phyloP scores from a whole-genome alignment of 2,797 vertebrate species.

The Rhyacichthys aspro region DNA sequence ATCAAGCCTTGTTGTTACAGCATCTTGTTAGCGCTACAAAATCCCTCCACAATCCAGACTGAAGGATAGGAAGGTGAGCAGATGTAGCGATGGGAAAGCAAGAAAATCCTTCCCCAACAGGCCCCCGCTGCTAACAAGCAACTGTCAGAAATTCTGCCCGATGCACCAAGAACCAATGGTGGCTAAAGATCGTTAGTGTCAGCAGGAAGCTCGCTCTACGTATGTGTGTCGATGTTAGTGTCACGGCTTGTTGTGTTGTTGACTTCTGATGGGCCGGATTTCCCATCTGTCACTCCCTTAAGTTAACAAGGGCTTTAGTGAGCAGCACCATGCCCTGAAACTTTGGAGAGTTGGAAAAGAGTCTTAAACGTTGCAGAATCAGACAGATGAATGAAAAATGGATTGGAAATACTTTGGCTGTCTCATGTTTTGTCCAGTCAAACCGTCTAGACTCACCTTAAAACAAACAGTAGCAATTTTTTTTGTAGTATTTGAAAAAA shows the following conservation, averaged over 20 bases:
- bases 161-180: constrained; percentile 28
- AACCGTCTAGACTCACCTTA: not conserved
- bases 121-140: constrained; percentile 69
- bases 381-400: constrained; percentile 15
- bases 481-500: not conserved
- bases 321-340: constrained; percentile 27
- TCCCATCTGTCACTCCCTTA: constrained; percentile 46
- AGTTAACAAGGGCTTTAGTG: constrained; percentile 53
- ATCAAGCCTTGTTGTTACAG: constrained; percentile 26
- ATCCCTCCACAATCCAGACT: constrained; percentile 14
- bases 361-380: constrained; percentile 27
- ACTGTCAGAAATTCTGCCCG: constrained; percentile 51
- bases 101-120: constrained; percentile 40
- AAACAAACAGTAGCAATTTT: not conserved
- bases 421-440: not conserved
- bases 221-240: constrained; percentile 8
- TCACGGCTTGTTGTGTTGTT: constrained; percentile 44
- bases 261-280: constrained; percentile 52
- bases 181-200: constrained; percentile 64
- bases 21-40: constrained; percentile 45
- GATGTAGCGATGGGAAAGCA: constrained; percentile 19
- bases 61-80: constrained; percentile 27
- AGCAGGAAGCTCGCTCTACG: constrained; percentile 22
- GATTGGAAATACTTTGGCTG: constrained; percentile 15
- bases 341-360: constrained; percentile 11